phyloP scores from a whole-genome alignment of 2,888 invertebrate genomes.

The Tholera decimalis region DNA sequence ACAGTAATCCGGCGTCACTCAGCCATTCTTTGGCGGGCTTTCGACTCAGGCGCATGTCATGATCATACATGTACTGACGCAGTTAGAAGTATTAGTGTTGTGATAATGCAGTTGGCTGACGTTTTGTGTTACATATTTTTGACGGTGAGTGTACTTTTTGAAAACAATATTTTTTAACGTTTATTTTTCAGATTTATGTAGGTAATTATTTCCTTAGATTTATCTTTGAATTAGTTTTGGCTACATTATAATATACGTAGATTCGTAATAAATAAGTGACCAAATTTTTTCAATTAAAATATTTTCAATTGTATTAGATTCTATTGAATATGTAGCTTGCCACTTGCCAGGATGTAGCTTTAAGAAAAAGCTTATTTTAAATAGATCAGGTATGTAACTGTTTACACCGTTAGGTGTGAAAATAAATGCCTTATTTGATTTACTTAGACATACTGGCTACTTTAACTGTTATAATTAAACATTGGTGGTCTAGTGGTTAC shows the following conservation, averaged over 20 bases:
- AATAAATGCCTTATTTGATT: conserved; percentile 1
- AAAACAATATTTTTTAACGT: not conserved
- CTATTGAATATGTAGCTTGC: too few relatives aligned
- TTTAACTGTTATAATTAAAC: too few relatives aligned
- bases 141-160: conserved; percentile 75
- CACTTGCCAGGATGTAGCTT: not conserved
- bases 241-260: too few relatives aligned
- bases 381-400: not conserved
- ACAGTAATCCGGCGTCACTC: conserved; percentile 70
- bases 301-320: too few relatives aligned
- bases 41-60: conserved; percentile 75
- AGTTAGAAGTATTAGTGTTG: conserved; percentile 60
- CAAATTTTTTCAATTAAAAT: too few relatives aligned
- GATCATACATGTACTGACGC: conserved; percentile 22
- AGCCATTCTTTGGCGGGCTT: conserved; percentile 75
- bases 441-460: too few relatives aligned
- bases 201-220: not conserved
- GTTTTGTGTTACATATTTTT: conserved; percentile 77
- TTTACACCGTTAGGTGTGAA: not conserved
- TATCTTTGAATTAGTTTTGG: not conserved
- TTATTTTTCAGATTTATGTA: not conserved
- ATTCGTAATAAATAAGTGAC: too few relatives aligned
- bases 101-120: conserved; percentile 79
- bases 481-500: too few relatives aligned
- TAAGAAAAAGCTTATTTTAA: not conserved